phyloP scores from a whole-genome alignment of 2,113 vertebrate genomes.

The Blennius ocellaris region DNA sequence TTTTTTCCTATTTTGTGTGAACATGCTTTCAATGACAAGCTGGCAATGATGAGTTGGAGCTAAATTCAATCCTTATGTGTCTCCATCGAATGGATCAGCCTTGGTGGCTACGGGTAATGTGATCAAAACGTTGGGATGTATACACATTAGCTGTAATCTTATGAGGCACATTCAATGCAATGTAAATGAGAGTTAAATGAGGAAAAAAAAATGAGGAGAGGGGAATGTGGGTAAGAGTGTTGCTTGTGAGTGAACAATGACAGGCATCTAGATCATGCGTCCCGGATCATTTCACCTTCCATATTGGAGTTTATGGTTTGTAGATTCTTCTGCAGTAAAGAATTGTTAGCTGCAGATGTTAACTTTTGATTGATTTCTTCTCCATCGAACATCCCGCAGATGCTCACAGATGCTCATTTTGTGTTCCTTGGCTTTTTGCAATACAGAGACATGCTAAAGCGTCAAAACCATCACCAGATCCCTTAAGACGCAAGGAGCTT shows the following conservation, averaged over 20 bases:
- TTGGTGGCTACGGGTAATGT: constrained; percentile 31
- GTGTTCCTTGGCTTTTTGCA: constrained; percentile 57
- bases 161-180: constrained; percentile 26
- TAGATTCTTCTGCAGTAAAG: constrained; percentile 62
- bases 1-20: constrained; percentile 18
- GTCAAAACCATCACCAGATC: constrained; percentile 66
- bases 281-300: constrained; percentile 65
- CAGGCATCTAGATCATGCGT: constrained; percentile 66
- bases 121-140: constrained; percentile 33
- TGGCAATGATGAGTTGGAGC: constrained; percentile 14
- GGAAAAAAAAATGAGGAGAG: constrained; percentile 28
- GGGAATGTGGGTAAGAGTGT: constrained; percentile 37
- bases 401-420: constrained; percentile 60
- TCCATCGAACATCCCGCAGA: constrained; percentile 42
- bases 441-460: constrained; percentile 53
- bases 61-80: constrained; percentile 12
- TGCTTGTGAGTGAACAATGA: constrained; percentile 58
- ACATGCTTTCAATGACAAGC: constrained; percentile 23
- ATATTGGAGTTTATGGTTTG: constrained; percentile 71
- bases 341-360: constrained; percentile 65
- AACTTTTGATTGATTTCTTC: constrained; percentile 68
- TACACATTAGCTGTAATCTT: constrained; percentile 45
- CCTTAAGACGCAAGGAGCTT: constrained; percentile 49
- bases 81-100: constrained; percentile 33
- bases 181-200: constrained; percentile 41